These are phyloP conservation scores for Drosophila melanogaster DNA, from an alignment of 1,140 invertebrate species.

Conservation along the genomic window DNA sequence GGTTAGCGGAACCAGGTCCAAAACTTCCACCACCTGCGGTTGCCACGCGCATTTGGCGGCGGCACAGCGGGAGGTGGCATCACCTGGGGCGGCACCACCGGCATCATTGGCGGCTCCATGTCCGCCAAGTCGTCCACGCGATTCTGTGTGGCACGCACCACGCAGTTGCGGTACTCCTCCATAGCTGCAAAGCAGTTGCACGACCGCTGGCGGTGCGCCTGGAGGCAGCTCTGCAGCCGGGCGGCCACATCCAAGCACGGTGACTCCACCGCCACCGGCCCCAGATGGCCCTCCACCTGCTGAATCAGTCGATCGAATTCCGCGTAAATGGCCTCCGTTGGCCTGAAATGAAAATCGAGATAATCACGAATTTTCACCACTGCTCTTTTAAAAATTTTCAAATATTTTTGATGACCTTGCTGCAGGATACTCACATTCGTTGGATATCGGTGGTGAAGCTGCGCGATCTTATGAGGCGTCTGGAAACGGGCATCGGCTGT, in stretches of 20 bases:
- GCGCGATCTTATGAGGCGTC: slow-evolving; percentile 13
- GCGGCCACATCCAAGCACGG: slow-evolving; percentile 44
- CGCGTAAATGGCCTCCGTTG: slow-evolving; percentile 39
- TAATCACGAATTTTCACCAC: not conserved
- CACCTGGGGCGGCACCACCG: slow-evolving; percentile 22
- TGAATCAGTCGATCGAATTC: slow-evolving; percentile 57
- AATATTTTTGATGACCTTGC: too few relatives aligned
- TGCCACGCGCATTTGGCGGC: not conserved
- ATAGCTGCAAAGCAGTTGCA: slow-evolving; percentile 52
- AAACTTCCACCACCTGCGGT: slow-evolving; percentile 43
- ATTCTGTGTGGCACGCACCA: slow-evolving; percentile 42
- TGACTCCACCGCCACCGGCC: not conserved
- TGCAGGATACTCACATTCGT: slow-evolving; percentile 45
- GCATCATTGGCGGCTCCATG: not conserved
- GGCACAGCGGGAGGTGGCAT: not conserved
- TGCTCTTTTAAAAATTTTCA: too few relatives aligned
- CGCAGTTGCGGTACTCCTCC: slow-evolving; percentile 56
- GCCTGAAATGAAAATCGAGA: slow-evolving; percentile 5
- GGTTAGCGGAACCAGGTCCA: slow-evolving; percentile 60
- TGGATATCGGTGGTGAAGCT: slow-evolving; percentile 55
- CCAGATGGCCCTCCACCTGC: slow-evolving; percentile 26
- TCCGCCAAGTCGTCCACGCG: slow-evolving; percentile 38
- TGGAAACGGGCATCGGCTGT: not conserved
- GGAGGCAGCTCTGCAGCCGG: slow-evolving; percentile 42
- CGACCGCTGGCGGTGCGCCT: slow-evolving; percentile 20